Percentiles rank a stretch among this genome's conserved stretches.
These are phyloP conservation scores for Drosophila picticornis DNA, from an alignment of 2,888 invertebrate genomes.

Conservation along the genomic window DNA sequence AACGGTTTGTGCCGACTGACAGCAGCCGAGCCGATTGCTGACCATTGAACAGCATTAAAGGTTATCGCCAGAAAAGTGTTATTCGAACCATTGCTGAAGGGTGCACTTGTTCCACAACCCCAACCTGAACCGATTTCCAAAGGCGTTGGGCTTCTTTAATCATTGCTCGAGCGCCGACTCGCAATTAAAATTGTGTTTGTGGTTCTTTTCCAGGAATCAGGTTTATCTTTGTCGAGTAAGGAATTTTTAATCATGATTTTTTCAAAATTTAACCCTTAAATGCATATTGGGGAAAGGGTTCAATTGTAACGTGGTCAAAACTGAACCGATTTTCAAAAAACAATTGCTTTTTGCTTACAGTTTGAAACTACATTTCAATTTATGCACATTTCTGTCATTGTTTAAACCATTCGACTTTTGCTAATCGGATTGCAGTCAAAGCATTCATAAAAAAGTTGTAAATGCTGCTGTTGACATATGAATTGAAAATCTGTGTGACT, in stretches of 20 bases:
- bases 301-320: background rate
- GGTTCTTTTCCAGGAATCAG: background rate
- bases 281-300: rapidly evolving
- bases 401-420: background rate
- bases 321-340: background rate
- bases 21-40: background rate
- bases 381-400: background rate
- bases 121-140: background rate
- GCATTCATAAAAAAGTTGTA: background rate
- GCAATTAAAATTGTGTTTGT: background rate
- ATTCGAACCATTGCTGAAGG: background rate
- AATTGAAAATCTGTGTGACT: background rate
- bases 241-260: background rate
- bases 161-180: background rate
- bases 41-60: background rate
- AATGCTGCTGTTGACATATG: background rate
- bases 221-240: background rate
- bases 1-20: background rate
- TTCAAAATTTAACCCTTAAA: background rate
- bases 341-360: background rate
- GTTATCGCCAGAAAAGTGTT: background rate
- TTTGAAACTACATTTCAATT: background rate
- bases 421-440: background rate
- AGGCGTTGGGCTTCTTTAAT: background rate
- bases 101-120: background rate